Base-by-base conservation (phyloP, 2,113 vertebrate species). In the Oxyruncus cristatus region DNA sequence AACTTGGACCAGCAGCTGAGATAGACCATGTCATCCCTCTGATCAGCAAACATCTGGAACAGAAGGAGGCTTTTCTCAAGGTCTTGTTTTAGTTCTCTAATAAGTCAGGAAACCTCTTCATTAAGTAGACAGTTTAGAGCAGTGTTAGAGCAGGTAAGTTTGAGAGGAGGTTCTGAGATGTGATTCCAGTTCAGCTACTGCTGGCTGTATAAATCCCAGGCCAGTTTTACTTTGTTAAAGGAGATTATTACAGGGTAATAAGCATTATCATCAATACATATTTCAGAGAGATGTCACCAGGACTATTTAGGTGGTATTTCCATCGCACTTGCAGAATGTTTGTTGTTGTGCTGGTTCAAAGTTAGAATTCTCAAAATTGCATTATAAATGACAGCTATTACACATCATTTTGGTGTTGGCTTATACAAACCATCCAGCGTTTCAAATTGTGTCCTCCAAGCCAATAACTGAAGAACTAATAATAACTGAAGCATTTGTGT, bases 1-100 rank as follows among this genome's bases (percentile, higher is more conserved):
- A 99, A 79, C 97, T 99, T 93, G 99, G 99, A 30, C 97, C 98
- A 8, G 97, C 97, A 12, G 98, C 98, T 11, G 99, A 99, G 92
- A 98, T 98, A 26, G 99, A 99, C 88, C 99, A 99, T 0, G 99
- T 99, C 26, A 98, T 99, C 21, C 99, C 99, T 58, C 98, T 99
- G 94, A 99, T 99, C 98, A 99, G 99, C 97, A 99, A 99, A 97
- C 99, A 99, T 86, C 96, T 99, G 98, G 99, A 99, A 91, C 99
- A 99, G 98, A 99, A 99, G 73, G 99, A 99, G 78, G 99, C 99
- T 88, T 99, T 99, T 96, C 99, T 98, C 37, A 98, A 98, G 98
- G 98, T 98, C 44, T 93, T 47, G 42, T 50, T 76, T 92, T 53
- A 47, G 18, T 88, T 74, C 32, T 83, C 27, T 83, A 66, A 18